phyloP scores from a whole-genome alignment of 2,113 vertebrate genomes.

The Lampris incognitus region DNA sequence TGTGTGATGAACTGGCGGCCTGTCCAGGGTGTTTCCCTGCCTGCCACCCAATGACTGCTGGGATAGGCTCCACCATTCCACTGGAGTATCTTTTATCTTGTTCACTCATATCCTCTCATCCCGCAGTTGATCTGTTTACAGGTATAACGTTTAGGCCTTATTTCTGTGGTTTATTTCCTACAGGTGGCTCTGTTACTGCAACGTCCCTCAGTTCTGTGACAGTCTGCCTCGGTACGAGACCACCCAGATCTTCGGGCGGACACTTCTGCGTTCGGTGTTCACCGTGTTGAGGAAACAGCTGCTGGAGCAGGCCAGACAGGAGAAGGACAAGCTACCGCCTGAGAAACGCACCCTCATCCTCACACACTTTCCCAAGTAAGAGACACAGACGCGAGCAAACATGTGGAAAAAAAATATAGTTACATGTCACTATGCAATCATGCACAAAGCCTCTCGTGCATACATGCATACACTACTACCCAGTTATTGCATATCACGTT shows the following conservation, averaged over 20 bases:
- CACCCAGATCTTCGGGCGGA: conserved; percentile 96
- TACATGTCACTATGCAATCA: not conserved
- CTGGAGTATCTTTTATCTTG: not conserved
- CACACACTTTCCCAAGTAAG: conserved; percentile 99
- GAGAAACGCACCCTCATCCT: conserved; percentile 98
- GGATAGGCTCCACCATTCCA: no score
- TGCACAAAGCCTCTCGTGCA: not conserved
- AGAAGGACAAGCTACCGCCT: conserved; percentile 96
- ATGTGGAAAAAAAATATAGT: not conserved
- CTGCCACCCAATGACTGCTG: no score
- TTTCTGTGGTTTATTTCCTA: not conserved
- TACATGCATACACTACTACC: not conserved
- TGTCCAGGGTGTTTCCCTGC: no score
- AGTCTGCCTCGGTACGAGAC: conserved; percentile 96
- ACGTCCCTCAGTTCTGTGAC: conserved; percentile 98
- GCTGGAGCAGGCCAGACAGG: conserved; percentile 95
- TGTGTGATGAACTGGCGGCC: no score
- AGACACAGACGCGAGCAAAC: not conserved
- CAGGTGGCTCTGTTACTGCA: conserved; percentile 99
- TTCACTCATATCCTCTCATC: not conserved
- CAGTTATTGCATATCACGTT: no score
- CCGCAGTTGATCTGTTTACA: not conserved
- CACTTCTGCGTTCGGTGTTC: conserved; percentile 93
- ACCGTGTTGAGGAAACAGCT: conserved; percentile 97
- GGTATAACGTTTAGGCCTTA: not conserved